These are phyloP conservation scores for Leptodactylus fuscus DNA, from an alignment of 2,113 vertebrate species.

Conservation along the genomic window DNA sequence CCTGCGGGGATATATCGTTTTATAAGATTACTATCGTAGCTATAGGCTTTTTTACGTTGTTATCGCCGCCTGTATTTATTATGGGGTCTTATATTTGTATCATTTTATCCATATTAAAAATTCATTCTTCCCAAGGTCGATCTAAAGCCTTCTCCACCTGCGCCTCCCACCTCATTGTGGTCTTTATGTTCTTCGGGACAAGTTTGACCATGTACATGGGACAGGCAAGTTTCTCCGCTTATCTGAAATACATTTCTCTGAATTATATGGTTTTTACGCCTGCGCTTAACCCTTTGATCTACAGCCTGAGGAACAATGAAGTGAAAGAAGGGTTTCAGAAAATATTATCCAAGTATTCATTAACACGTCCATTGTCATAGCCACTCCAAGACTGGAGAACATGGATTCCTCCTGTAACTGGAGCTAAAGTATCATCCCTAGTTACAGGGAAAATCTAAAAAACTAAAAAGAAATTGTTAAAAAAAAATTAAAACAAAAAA, in stretches of 20 bases:
- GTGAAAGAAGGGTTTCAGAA: neutral
- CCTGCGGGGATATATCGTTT: slow-evolving; percentile 42
- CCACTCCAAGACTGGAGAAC: too few species aligned
- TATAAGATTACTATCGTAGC: neutral
- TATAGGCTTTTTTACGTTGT: neutral
- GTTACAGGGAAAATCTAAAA: too few species aligned
- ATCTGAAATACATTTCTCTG: neutral
- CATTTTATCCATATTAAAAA: neutral
- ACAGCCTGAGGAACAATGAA: slow-evolving; percentile 31
- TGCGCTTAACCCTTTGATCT: slow-evolving; percentile 27
- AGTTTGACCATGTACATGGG: slow-evolving; percentile 11
- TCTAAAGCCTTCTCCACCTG: slow-evolving; percentile 13
- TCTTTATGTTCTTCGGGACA: slow-evolving; percentile 32
- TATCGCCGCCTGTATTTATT: slow-evolving; percentile 37
- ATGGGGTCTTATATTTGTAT: neutral
- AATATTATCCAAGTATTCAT: neutral
- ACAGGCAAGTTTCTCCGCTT: neutral
- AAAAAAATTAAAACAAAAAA: too few species aligned
- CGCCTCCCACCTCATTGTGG: slow-evolving; percentile 13
- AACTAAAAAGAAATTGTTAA: too few species aligned
- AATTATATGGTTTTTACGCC: slow-evolving; percentile 9
- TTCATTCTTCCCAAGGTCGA: neutral
- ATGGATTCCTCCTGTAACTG: too few species aligned
- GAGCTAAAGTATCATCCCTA: too few species aligned
- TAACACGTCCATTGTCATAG: neutral